A percentile compares a stretch with the other conserved stretches of the same genome.
These are phyloP conservation scores for Penaeus vannamei DNA, from an alignment of 1,140 invertebrate species.

Conservation along the genomic window DNA sequence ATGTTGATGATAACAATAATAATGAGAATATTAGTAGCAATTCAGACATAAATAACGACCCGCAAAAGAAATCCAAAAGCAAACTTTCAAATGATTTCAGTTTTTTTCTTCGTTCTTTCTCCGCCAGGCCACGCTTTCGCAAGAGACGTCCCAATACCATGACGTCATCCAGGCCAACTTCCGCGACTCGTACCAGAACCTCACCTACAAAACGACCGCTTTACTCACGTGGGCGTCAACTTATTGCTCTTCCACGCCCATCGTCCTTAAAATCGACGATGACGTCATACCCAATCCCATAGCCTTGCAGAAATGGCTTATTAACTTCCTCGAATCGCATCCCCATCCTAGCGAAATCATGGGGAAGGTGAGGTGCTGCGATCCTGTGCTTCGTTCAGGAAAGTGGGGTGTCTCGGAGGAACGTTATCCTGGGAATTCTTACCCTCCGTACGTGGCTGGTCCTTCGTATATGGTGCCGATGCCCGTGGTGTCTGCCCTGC, in stretches of 20 bases:
- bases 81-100: too few relatives aligned
- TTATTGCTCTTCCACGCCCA: slow-evolving; percentile 69
- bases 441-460: slow-evolving; percentile 38
- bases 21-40: too few relatives aligned
- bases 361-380: slow-evolving; percentile 32
- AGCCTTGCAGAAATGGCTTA: slow-evolving; percentile 19
- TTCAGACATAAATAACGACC: too few relatives aligned
- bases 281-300: slow-evolving; percentile 69
- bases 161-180: slow-evolving; percentile 70
- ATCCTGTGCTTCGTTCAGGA: slow-evolving; percentile 7
- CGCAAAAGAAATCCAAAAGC: too few relatives aligned
- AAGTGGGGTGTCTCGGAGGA: slow-evolving; percentile 35
- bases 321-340: neutral
- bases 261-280: slow-evolving; percentile 71
- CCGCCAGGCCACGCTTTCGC: neutral
- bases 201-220: slow-evolving; percentile 71
- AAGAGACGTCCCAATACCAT: slow-evolving; percentile 40
- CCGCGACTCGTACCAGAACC: slow-evolving; percentile 71
- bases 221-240: slow-evolving; percentile 70
- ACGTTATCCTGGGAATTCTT: neutral
- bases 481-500: neutral
- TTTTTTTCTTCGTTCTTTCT: accelerated
- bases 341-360: slow-evolving; percentile 4
- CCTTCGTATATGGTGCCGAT: slow-evolving; percentile 39
- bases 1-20: too few relatives aligned